Conservation (phyloP, 1,140 invertebrate genomes). For the Oedothorax gibbosus region DNA sequence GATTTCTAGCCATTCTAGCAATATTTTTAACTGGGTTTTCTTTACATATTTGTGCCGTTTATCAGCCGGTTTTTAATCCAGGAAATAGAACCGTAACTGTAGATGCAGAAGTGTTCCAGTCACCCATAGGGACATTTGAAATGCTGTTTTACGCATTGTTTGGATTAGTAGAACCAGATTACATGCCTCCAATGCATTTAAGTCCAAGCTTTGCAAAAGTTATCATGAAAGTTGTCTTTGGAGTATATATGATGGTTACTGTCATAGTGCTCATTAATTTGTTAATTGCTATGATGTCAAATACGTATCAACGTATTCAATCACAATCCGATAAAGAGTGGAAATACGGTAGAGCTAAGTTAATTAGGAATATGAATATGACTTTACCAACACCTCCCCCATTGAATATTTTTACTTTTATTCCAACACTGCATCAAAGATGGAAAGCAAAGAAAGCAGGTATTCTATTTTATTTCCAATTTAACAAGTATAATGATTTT, state of each 20-base stretch:
- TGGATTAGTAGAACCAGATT: conserved; percentile 89
- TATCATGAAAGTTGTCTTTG: conserved; percentile 80
- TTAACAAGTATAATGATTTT: not conserved
- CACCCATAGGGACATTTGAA: conserved; percentile 91
- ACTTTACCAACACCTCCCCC: conserved; percentile 97
- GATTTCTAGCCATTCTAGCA: conserved; percentile 95
- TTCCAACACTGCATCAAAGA: conserved; percentile 46
- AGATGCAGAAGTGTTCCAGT: conserved; percentile 78
- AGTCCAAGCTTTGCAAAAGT: conserved; percentile 72
- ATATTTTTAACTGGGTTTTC: conserved; percentile 99
- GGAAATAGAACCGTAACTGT: conserved; percentile 61
- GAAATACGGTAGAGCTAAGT: conserved; percentile 98
- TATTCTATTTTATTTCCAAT: not conserved
- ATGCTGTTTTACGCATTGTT: conserved; percentile 98
- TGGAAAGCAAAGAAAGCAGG: conserved; percentile 52
- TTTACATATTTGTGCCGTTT: conserved; percentile 81
- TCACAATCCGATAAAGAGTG: conserved; percentile 99
- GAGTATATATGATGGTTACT: conserved; percentile 96
- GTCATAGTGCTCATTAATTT: conserved; percentile 98
- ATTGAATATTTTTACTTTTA: conserved; percentile 82
- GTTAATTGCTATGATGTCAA: conserved; percentile 99
- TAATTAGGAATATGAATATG: conserved; percentile 98
- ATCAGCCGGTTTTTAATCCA: conserved; percentile 65
- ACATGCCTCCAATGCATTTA: conserved; percentile 72
- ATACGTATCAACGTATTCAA: conserved; percentile 98